A percentile compares a stretch with the other conserved stretches of the same genome.
These are phyloP conservation scores for Lampris incognitus DNA, from an alignment of 2,113 vertebrate species.

Conservation along the genomic window DNA sequence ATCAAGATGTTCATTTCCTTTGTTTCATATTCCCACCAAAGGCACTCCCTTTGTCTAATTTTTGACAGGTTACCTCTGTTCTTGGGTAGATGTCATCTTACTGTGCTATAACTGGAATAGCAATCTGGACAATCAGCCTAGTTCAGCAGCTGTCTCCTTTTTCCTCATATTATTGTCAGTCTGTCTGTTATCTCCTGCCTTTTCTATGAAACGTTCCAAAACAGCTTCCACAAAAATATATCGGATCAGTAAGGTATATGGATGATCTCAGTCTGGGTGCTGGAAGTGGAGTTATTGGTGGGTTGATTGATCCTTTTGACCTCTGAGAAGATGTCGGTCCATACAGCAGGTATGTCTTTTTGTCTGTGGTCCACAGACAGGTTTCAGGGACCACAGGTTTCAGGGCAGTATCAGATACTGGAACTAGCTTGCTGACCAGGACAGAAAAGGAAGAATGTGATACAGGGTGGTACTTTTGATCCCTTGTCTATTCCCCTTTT, in stretches of 20 bases:
- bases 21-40: conserved; percentile 37
- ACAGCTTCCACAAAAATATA: conserved; percentile 28
- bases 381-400: background rate
- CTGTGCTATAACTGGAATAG: conserved; percentile 11
- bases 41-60: conserved; percentile 21
- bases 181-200: background rate
- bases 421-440: no score
- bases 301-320: conserved; percentile 30
- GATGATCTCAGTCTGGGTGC: conserved; percentile 34
- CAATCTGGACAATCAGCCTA: conserved; percentile 17
- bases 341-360: conserved; percentile 2
- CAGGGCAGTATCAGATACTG: background rate
- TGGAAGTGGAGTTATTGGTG: conserved; percentile 30
- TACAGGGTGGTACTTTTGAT: background rate
- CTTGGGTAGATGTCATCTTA: conserved; percentile 30
- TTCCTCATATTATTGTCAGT: conserved; percentile 9
- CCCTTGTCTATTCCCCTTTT: background rate
- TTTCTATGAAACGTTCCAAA: conserved; percentile 31
- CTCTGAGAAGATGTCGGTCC: background rate
- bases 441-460: no score
- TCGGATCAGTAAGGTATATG: conserved; percentile 25
- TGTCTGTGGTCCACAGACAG: background rate
- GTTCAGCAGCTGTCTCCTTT: background rate
- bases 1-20: conserved; percentile 25
- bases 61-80: conserved; percentile 36